Percentiles rank a stretch among this genome's conserved stretches.
These are phyloP conservation scores for Triplophysa dalaica DNA, from an alignment of 2,113 vertebrate species.

Conservation along the genomic window DNA sequence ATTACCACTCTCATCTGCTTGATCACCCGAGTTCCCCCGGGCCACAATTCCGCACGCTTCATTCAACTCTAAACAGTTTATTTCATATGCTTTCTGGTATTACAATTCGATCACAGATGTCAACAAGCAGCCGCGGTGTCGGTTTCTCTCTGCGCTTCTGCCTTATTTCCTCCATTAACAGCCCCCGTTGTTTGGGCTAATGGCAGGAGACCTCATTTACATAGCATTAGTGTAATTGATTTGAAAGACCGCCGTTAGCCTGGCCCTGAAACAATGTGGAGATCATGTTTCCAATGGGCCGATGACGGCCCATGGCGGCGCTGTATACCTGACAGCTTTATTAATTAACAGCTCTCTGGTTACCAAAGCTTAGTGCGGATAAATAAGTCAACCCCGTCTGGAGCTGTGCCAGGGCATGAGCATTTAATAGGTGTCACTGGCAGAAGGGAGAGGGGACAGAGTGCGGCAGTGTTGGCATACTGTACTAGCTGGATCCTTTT, in stretches of 20 bases:
- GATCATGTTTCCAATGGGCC: constrained; percentile 80
- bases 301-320: constrained; percentile 73
- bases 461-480: constrained; percentile 33
- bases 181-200: constrained; percentile 70
- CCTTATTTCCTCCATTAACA: constrained; percentile 82
- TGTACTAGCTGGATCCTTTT: constrained; percentile 44
- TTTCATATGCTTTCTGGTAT: background rate
- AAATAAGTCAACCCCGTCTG: constrained; percentile 49
- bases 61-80: background rate
- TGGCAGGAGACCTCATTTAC: constrained; percentile 84
- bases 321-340: constrained; percentile 80
- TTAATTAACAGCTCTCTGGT: constrained; percentile 82
- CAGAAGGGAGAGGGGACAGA: constrained; percentile 38
- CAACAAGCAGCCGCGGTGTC: constrained; percentile 19
- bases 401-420: constrained; percentile 44
- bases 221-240: constrained; percentile 90
- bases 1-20: background rate
- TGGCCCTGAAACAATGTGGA: constrained; percentile 65
- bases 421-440: constrained; percentile 49
- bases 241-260: constrained; percentile 69
- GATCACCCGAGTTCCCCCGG: background rate
- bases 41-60: background rate
- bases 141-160: constrained; percentile 16
- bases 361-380: constrained; percentile 67
- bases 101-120: constrained; percentile 27